Evolutionary conservation across 2,113 vertebrate species (phyloP), one percentile per base, ranked within the genome.

Genomic region (Eptesicus fuscus): DNA sequence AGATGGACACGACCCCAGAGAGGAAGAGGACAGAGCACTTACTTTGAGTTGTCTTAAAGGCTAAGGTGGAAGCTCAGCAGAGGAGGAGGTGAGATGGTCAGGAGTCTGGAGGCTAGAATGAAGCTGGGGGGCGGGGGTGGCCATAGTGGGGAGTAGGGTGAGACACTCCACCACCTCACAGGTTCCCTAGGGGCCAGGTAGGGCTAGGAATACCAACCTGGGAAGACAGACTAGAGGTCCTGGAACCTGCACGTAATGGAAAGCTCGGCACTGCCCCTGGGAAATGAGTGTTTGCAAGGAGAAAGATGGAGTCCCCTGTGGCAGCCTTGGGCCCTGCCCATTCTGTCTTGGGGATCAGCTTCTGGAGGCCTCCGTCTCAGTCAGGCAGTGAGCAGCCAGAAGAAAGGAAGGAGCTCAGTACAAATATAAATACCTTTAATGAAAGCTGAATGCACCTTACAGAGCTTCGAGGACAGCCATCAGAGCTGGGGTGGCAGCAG

Each of bases 361-460:
- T 96, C 83, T 86, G 67, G 71, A 83, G 18, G 61, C 53, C 76
- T 78, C 59, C 9, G 1, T n/a, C 71, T 44, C 61, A 85, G 89
- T 30, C 30, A 83, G 73, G 56, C 1, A n/a, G 30, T 77, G 47
- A 77, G 7, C 56, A 73, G 67, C 71, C 16, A 14, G 53, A 84
- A 96, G 61, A 95, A 96, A 95, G 61, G 49, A 96, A 97, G 44
- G 44, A 91, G 71, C 97, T 98, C 98, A 98, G 96, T 98, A 98
- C 92, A 98, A 98, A 98, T 98, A 98, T 98, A 98, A 97, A 98
- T 97, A 97, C 97, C 97, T 98, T 98, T 98, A 97, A 98, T 93
- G 82, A 97, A 97, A 97, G 85, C 90, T 1, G n/a, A 89, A 88
- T 22, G 12, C 4, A 28, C 47, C 53, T 35, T 82, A 69, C 90